Evolutionary conservation across 2,888 invertebrate genomes (phyloP), one percentile per base, ranked within the genome.

Genomic region (Drosophila aldrichi): DNA sequence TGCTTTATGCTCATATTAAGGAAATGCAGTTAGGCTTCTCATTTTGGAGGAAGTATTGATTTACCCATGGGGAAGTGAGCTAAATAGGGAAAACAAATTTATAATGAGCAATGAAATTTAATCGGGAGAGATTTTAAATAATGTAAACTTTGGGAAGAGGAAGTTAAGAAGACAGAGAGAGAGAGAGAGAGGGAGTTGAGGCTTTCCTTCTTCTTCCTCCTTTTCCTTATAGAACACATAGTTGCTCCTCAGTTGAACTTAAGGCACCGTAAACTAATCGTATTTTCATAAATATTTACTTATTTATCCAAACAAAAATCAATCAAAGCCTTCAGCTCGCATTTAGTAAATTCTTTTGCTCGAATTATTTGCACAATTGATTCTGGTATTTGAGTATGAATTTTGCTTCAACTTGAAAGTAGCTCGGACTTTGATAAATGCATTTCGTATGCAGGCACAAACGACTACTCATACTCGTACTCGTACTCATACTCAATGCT

Each of bases 11-110:
- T 44, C 18, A 22, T 32, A 49, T 57, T 51, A 66, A 56, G 74
- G 62, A 74, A 59, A 69, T 63, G 20, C 32, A 48, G n/a, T 59
- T 59, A 22, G n/a, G 29, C 10, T 43, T 20, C 18, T 55, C 58
- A 22, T 62, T 40, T 55, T 46, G 32, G 3, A 44, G 54, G 44
- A 74, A 61, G 40, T 70, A 74, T 74, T 74, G 40, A 57, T 54
- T 64, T 49, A 41, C 75, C 9, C 25, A 7, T 25, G 16, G 3
- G 40, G n/a, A 59, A 51, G 36, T 32, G 18, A 49, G 4, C 6
- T n/a, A 16, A 22, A 22, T 0, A 18, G n/a, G n/a, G 20, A 22
- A 22, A 22, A 25, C 1, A 46, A 25, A 5, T 25, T 25, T 25
- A 25, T 25, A 25, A 25, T 25, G 25, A 7, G 25, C 25, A 25